phyloP scores from a whole-genome alignment of 1,140 invertebrate genomes.

The Platorchestia sp. region DNA sequence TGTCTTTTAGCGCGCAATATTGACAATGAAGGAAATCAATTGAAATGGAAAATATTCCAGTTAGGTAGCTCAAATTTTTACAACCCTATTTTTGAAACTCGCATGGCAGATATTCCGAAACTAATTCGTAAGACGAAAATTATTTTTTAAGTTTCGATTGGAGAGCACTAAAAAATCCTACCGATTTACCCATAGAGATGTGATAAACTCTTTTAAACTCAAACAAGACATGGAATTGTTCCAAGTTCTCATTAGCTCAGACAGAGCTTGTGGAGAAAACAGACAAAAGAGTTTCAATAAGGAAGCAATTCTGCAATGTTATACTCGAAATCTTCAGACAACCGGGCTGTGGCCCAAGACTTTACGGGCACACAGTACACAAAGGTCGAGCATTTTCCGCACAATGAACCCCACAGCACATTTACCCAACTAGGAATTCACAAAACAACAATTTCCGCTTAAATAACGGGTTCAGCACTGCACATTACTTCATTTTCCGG shows the following conservation, averaged over 20 bases:
- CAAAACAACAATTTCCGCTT: no score
- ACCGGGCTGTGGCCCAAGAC: no score
- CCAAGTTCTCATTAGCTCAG: background rate
- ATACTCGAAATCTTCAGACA: no score
- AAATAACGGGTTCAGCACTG: no score
- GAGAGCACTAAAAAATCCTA: background rate
- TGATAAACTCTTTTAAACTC: background rate
- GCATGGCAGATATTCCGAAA: background rate
- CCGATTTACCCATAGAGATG: background rate
- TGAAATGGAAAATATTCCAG: background rate
- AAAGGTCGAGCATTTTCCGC: no score
- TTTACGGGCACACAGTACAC: no score
- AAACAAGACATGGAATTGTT: background rate
- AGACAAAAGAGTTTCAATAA: background rate
- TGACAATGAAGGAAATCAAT: background rate
- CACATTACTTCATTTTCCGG: no score
- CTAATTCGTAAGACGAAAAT: background rate
- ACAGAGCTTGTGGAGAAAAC: background rate
- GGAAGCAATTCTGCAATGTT: background rate
- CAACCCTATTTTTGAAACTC: background rate
- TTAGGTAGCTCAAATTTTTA: background rate
- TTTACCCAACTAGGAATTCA: no score
- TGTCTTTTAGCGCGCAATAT: background rate
- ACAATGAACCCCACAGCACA: no score
- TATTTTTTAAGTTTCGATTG: background rate